These are phyloP conservation scores for Carcharodon carcharias DNA, from an alignment of 2,797 vertebrate species.

Conservation along the genomic window DNA sequence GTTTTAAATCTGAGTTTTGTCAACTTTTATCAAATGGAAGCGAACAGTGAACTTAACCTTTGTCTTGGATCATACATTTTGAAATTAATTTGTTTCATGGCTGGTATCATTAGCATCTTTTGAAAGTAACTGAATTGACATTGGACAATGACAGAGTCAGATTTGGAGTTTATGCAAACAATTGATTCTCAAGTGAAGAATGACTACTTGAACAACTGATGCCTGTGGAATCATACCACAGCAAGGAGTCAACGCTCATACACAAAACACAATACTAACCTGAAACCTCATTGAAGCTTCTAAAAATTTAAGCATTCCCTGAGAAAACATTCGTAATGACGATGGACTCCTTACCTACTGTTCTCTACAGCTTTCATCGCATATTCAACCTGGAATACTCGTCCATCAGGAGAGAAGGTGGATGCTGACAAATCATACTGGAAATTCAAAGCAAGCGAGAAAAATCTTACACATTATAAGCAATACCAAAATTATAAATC, in stretches of 20 bases:
- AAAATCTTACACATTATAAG: not conserved
- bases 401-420: constrained; percentile 92
- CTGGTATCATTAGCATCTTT: not conserved
- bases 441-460: constrained; percentile 18
- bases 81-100: not conserved
- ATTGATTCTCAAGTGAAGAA: not conserved
- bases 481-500: not conserved
- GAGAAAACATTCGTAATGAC: not conserved
- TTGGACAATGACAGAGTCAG: not conserved
- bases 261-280: not conserved
- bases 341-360: constrained; percentile 72
- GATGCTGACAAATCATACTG: constrained; percentile 96
- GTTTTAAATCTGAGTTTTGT: not conserved
- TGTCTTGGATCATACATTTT: not conserved
- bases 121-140: not conserved
- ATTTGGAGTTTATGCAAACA: not conserved
- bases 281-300: not conserved
- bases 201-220: not conserved
- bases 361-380: constrained; percentile 98
- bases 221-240: not conserved
- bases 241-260: not conserved
- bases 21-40: not conserved
- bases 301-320: not conserved
- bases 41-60: not conserved
- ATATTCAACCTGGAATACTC: constrained; percentile 96